Evolutionary conservation across 2,888 invertebrate genomes (phyloP).

Genomic region (Atherix ibis): DNA sequence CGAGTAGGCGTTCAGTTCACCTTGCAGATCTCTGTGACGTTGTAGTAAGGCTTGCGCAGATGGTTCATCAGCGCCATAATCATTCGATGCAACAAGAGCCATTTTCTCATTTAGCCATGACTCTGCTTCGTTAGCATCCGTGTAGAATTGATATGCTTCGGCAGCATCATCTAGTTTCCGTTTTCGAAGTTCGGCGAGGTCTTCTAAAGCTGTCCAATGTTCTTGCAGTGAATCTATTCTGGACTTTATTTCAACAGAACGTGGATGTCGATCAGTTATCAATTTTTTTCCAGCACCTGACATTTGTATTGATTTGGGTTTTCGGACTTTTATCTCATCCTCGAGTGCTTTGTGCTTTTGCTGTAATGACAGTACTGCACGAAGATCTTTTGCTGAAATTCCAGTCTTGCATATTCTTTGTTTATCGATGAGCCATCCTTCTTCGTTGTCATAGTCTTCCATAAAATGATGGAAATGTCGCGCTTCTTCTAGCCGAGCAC

Average conservation of each 20-base stretch:
- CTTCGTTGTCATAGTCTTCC: conserved; percentile 95
- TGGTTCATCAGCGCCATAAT: conserved; percentile 86
- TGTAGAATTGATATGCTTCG: conserved; percentile 92
- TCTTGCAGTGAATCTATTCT: conserved; percentile 62
- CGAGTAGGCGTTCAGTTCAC: conserved; percentile 74
- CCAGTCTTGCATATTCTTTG: conserved; percentile 83
- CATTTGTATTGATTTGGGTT: conserved; percentile 53
- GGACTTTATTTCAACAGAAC: conserved; percentile 63
- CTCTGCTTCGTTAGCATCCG: conserved; percentile 94
- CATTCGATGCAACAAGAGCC: conserved; percentile 73
- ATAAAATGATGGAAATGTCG: conserved; percentile 88
- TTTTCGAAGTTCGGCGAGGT: conserved; percentile 56
- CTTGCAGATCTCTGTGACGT: conserved; percentile 72
- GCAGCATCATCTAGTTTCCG: conserved; percentile 72
- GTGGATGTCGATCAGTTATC: conserved; percentile 67
- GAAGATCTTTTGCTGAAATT: conserved; percentile 84
- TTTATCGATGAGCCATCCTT: conserved; percentile 91
- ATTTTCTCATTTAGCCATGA: conserved; percentile 96
- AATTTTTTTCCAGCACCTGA: conserved; percentile 52
- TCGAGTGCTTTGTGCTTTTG: conserved; percentile 83
- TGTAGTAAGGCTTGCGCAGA: conserved; percentile 77
- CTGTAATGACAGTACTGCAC: conserved; percentile 73
- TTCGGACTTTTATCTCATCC: conserved; percentile 65
- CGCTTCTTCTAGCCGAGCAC: conserved; percentile 77
- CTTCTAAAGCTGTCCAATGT: conserved; percentile 81